Evolutionary conservation across 1,140 invertebrate species (phyloP), one percentile per base, ranked within the genome.

Genomic region (Sarcophaga peregrina): DNA sequence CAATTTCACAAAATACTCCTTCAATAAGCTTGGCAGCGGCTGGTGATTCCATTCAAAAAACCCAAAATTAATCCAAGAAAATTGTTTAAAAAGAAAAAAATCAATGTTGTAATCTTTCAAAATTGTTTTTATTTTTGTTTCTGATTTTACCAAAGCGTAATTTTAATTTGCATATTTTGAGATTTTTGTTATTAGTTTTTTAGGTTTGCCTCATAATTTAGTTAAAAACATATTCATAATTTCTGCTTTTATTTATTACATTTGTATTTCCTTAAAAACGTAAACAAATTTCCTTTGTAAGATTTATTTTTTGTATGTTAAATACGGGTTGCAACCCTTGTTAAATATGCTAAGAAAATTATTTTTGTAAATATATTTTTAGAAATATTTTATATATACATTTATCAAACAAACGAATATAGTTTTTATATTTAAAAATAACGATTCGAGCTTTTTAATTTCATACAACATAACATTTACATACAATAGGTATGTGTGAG

Each of bases 241-340:
- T 50, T 47, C 50, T 82, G 68, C 81, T 50, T 82, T 75, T n/a
- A 52, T 82, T 82, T 82, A 37, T 82, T 75, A 62, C 46, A 68
- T 8, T 20, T 46, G 15, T 81, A 20, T 15, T 50, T 82, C 52
- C 48, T 82, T 74, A 46, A 82, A 82, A n/a, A 74, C 52, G 45
- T 82, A 20, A 72, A 52, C 68, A 74, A 52, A 82, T 82, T 37
- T 52, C 48, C 25, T 82, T 82, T 74, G 72, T 82, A 74, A 37
- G 3, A 11, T 17, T 74, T 25, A 73, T 48, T 58, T 73, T 82
- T 82, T 82, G 73, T 82, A 58, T 58, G 54, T 15, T 58, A 58
- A 58, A 58, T n/a, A 58, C 54, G n/a, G n/a, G 15, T 15, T 68
- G 62, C 20, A 68, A 9, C 13, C 13, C 7, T 68, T 68, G 62